Base-by-base conservation (phyloP, 2,888 invertebrate species). In the Metalampra italica region DNA sequence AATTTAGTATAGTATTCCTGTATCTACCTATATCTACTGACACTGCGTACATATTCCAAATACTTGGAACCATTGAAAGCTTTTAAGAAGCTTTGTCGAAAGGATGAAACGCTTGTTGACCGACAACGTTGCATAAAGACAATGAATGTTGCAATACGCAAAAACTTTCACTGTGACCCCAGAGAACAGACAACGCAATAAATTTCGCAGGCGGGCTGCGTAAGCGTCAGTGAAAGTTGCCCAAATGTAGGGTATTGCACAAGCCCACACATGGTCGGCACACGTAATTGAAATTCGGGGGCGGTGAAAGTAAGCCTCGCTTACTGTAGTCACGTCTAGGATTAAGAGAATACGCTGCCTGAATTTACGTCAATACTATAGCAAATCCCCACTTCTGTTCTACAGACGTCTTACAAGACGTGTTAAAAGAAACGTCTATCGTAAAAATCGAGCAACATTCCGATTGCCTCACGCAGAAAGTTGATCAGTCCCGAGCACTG, bases 201-300 rank as follows among this genome's bases (percentile, higher is more conserved):
- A 77, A 22, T 81, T 88, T 85, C 66, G 84, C 87, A 88, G 82
- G 79, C 88, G 69, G 60, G 69, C 71, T 79, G 80, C 86, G 86
- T 87, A 82, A 82, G 79, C 76, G 66, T 72, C 70, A 85, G 88
- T 85, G 89, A 89, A 89, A 89, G 89, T 86, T 80, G 78, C 78
- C 86, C 78, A 88, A 89, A 88, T 76, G 81, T 79, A 73, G 73
- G n/a, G 74, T 82, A 82, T 88, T 88, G 87, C 89, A 87, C 89
- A 88, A 86, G 82, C 74, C 72, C 71, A 75, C 75, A 38, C 43
- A 45, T 66, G 59, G 56, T 58, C 51, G 65, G 70, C 62, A 76
- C 78, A 78, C 82, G 84, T 82, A 79, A 87, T 85, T 81, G 73
- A 81, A 85, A 83, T 86, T 87, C 77, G 80, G 82, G 73, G 77